Evolutionary conservation across 2,113 vertebrate genomes (phyloP).

Genomic region (Xenus cinereus): DNA sequence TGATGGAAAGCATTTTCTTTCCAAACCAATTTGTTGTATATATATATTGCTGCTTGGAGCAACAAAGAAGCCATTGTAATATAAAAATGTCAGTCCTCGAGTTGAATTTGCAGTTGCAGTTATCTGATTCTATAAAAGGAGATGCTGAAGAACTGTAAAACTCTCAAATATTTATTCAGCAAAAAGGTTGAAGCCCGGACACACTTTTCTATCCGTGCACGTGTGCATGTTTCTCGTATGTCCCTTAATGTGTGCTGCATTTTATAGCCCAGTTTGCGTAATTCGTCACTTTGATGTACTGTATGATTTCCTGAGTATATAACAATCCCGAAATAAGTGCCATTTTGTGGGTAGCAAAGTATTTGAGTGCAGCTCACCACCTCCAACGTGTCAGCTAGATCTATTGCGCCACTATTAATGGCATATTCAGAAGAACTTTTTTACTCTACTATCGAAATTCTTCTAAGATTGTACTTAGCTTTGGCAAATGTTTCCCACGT

Average conservation of each 20-base stretch:
- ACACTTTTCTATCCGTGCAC: not conserved
- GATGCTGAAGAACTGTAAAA: not conserved
- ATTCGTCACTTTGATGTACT: not conserved
- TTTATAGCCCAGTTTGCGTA: not conserved
- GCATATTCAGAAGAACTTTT: not conserved
- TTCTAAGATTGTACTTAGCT: constrained; percentile 11
- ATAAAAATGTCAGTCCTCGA: not conserved
- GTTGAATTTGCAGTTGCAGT: not conserved
- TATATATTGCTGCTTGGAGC: not conserved
- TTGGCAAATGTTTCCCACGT: constrained; percentile 40
- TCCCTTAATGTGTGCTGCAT: not conserved
- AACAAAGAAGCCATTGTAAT: constrained; percentile 6
- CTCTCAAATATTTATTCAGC: not conserved
- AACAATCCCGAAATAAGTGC: not conserved
- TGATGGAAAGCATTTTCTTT: not conserved
- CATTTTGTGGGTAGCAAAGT: constrained; percentile 19
- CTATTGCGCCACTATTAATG: not conserved
- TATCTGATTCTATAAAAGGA: constrained; percentile 4
- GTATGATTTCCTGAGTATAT: not conserved
- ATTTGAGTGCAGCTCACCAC: constrained; percentile 3
- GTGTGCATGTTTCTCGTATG: not conserved
- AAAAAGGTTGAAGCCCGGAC: not conserved
- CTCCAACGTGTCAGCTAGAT: not conserved
- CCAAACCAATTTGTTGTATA: not conserved
- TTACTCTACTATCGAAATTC: not conserved